A percentile compares a stretch with the other conserved stretches of the same genome.
Evolutionary conservation across 2,888 invertebrate genomes (phyloP).

Genomic region (Cyaniris semiargus): DNA sequence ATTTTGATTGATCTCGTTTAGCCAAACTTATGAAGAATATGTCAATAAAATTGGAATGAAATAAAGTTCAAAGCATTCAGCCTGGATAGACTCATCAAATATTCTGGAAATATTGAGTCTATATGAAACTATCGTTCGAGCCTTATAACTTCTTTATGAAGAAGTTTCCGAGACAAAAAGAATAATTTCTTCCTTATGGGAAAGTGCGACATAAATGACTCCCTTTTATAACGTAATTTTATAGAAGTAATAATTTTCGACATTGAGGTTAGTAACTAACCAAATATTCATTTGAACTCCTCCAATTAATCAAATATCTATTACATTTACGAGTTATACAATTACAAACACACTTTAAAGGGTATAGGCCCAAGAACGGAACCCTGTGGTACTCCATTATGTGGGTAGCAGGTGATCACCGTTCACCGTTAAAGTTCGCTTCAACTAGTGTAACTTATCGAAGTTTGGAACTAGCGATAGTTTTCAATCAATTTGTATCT

Average conservation of each 20-base stretch:
- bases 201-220: neutral
- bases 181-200: neutral
- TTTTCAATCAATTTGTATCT: constrained; percentile 13
- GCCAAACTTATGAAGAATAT: constrained; percentile 8
- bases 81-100: neutral
- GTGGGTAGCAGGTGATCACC: constrained; percentile 22
- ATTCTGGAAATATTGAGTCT: constrained; percentile 8
- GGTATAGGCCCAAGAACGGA: neutral
- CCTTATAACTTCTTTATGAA: neutral
- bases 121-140: neutral
- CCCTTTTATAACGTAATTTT: neutral
- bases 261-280: neutral
- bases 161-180: neutral
- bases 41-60: neutral
- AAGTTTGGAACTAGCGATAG: constrained; percentile 23
- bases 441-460: constrained; percentile 7
- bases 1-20: constrained; percentile 9
- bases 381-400: constrained; percentile 7
- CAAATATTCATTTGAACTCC: neutral
- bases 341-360: neutral
- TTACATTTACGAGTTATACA: constrained; percentile 1
- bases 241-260: neutral
- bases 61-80: constrained; percentile 3
- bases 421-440: neutral
- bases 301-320: constrained; percentile 1